Percentiles rank a stretch among this genome's conserved stretches.
These are phyloP conservation scores for Cheilosia scutellata DNA, from an alignment of 2,888 invertebrate genomes.

Conservation along the genomic window DNA sequence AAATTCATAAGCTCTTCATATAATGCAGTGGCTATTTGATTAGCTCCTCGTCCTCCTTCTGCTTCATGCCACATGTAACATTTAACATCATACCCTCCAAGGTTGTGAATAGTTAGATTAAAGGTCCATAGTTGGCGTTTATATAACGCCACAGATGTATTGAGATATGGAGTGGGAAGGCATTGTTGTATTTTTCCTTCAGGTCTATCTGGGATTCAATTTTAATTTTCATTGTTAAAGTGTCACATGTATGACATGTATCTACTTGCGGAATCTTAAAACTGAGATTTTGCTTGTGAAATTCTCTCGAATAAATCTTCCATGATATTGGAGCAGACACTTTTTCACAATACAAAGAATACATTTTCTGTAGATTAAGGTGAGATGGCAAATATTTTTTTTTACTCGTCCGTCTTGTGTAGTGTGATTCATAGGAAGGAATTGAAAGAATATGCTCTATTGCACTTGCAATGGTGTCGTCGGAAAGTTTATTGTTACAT, in stretches of 20 bases:
- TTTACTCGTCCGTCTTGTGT: too few relatives aligned
- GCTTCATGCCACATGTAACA: slow-evolving; percentile 17
- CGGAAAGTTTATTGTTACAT: too few relatives aligned
- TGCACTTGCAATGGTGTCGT: too few relatives aligned
- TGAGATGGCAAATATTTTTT: background rate
- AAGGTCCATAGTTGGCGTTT: slow-evolving; percentile 15
- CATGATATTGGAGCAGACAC: slow-evolving; percentile 20
- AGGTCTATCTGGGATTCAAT: too few relatives aligned
- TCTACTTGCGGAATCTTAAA: slow-evolving; percentile 25
- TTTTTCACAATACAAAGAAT: slow-evolving; percentile 17
- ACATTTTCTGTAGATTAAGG: background rate
- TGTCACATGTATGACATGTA: slow-evolving; percentile 2
- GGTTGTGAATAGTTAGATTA: slow-evolving; percentile 17
- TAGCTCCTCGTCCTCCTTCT: slow-evolving; percentile 21
- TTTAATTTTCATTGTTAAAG: too few relatives aligned
- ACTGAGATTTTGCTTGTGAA: slow-evolving; percentile 26
- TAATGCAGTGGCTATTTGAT: slow-evolving; percentile 17
- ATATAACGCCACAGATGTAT: slow-evolving; percentile 5
- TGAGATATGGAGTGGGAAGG: too few relatives aligned
- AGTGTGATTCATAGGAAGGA: too few relatives aligned
- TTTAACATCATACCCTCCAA: slow-evolving; percentile 14
- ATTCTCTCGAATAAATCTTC: slow-evolving; percentile 17
- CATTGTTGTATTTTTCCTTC: too few relatives aligned
- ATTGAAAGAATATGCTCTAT: too few relatives aligned
- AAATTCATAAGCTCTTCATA: slow-evolving; percentile 17